Conservation (phyloP, 2,113 vertebrate species). For the Melanocharis versteri region DNA sequence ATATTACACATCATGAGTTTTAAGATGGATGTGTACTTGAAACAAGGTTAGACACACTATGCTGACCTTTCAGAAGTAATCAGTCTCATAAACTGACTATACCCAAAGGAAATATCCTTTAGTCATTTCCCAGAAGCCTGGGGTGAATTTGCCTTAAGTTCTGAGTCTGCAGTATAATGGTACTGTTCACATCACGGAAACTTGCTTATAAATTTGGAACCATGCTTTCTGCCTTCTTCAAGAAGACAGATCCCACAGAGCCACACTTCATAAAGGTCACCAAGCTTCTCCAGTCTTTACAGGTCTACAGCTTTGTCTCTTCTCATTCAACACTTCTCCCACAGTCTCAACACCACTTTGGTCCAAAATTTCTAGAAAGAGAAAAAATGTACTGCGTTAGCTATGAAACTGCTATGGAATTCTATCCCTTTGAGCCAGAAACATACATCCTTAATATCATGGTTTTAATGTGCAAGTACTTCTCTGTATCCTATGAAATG, state of each 20-base stretch:
- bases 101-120: neutral
- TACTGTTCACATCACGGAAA: neutral
- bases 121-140: neutral
- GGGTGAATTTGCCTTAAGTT: neutral
- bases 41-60: neutral
- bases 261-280: neutral
- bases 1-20: neutral
- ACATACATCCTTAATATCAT: neutral
- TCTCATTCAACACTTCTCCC: neutral
- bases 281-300: neutral
- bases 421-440: neutral
- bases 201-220: neutral
- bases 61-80: neutral
- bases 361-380: neutral
- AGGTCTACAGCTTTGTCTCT: neutral
- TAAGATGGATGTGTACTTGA: neutral
- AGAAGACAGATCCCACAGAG: neutral
- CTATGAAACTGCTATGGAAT: neutral
- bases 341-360: neutral
- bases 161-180: neutral
- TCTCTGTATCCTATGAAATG: neutral
- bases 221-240: neutral
- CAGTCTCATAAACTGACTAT: neutral
- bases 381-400: neutral
- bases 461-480: neutral